Percentiles rank a stretch among this genome's conserved stretches.
phyloP scores from a whole-genome alignment of 2,797 vertebrate genomes.

The Alcedo atthis region DNA sequence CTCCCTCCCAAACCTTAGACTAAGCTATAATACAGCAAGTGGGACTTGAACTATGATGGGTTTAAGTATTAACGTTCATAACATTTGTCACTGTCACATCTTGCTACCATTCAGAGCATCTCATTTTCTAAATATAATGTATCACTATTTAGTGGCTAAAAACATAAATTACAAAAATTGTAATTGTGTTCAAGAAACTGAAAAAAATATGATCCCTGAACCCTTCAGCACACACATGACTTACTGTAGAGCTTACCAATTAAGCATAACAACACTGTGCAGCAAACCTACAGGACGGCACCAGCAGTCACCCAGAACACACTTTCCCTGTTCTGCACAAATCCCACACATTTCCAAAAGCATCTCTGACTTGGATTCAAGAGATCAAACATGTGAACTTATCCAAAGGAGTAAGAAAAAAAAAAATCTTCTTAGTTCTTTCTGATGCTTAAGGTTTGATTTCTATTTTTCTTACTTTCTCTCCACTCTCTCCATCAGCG shows the following conservation, averaged over 20 bases:
- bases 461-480: not conserved
- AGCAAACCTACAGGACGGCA: constrained; percentile 57
- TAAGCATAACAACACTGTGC: not conserved
- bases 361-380: constrained; percentile 47
- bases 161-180: constrained; percentile 66
- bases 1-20: not conserved
- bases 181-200: constrained; percentile 55
- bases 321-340: not conserved
- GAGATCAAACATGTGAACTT: constrained; percentile 31
- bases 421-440: constrained; percentile 48
- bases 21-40: constrained; percentile 41
- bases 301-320: constrained; percentile 25
- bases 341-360: constrained; percentile 38
- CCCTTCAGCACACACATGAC: not conserved
- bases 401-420: constrained; percentile 29
- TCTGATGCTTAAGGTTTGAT: constrained; percentile 1
- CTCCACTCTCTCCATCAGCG: too few relatives aligned
- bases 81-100: constrained; percentile 69
- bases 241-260: constrained; percentile 37
- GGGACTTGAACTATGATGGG: constrained; percentile 54
- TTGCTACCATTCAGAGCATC: constrained; percentile 49
- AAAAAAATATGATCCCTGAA: constrained; percentile 34
- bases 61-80: constrained; percentile 56
- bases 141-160: constrained; percentile 60
- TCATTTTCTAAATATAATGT: constrained; percentile 69